Evolutionary conservation across 2,797 vertebrate species (phyloP), one percentile per base, ranked within the genome.

Genomic region (Eulemur rubriventer): DNA sequence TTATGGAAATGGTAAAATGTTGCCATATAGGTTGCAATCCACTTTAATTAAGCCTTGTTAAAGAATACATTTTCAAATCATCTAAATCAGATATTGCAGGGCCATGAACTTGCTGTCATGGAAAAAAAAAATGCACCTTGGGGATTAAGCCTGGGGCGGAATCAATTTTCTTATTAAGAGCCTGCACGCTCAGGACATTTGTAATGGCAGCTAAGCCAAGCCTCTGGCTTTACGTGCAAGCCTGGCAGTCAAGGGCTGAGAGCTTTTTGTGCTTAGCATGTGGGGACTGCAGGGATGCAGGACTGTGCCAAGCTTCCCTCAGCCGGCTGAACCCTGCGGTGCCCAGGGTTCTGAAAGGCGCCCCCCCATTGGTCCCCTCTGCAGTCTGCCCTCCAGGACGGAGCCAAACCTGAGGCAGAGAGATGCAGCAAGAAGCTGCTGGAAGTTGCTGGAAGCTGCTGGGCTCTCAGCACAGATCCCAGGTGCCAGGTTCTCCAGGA

Each of bases 1-100:
- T 91, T 98, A 97, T 91, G 83, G 96, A 97, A 97, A 98, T 30
- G 89, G 61, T 93, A 96, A 97, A 96, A 94, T 85, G 93, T 91
- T 84, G 46, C 85, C 87, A 28, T 75, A 16, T 63, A 94, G 76
- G 59, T 94, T 59, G 76, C 89, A 94, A 96, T 76, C 95, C 17
- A 86, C 91, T 97, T 98, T 96, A 98, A 98, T 98, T 97, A 98
- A 97, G 90, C 57, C 85, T 97, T 94, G 84, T 97, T 93, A 81
- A 97, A 96, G 87, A 97, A 97, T 69, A 97, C 57, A 97, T 97
- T 98, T 98, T 94, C 97, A 89, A 97, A 97, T 94, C 67, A 95
- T 87, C 95, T 96, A 96, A 95, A 96, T 96, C 94, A 93, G 75
- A 92, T 89, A 91, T 75, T 85, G 76, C 84, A 95, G 46, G 96